Evolutionary conservation across 2,797 vertebrate species (phyloP), one percentile per base, ranked within the genome.

Genomic region (Allobates femoralis): DNA sequence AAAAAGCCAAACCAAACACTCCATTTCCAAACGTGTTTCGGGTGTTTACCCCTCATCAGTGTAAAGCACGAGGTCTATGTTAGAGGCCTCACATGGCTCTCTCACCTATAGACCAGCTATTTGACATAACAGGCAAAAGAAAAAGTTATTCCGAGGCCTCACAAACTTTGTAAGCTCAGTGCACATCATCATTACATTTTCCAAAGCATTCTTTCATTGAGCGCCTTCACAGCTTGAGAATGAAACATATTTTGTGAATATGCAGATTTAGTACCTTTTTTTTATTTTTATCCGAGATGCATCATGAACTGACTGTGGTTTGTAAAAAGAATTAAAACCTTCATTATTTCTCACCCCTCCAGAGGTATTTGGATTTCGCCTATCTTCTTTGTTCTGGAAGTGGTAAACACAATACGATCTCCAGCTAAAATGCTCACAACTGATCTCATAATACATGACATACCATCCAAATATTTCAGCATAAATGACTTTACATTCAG

Each of bases 401-500:
- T 51, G 28, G 78, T 71, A 91, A 92, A 92, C 93, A 93, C 92
- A 93, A 93, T 93, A 90, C 92, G 93, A 95, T 95, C 94, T 94
- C 92, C 94, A 94, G 94, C 91, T 93, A 92, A 94, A 94, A 94
- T 94, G 95, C 93, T 91, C 90, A 93, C 94, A 94, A 84, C 77
- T 50, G 77, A 81, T 94, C 92, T 94, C 94, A 94, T 91, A 94
- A 94, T 93, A 90, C 90, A 92, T 89, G 92, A 93, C 90, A 91
- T 91, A 87, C 90, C 89, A 93, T 94, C 93, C 93, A 94, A 93
- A 94, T 94, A 95, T 94, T 95, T 93, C 94, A 95, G 93, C 91
- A 94, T 94, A 94, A 95, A 95, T 93, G 93, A 93, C 92, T 95
- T 95, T 95, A 95, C 92, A 94, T 95, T 95, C 94, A 96, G 92